Percentiles rank a stretch among this genome's conserved stretches.
Evolutionary conservation across 2,797 vertebrate species (phyloP).

Genomic region (Myoxocephalus aenaeus): DNA sequence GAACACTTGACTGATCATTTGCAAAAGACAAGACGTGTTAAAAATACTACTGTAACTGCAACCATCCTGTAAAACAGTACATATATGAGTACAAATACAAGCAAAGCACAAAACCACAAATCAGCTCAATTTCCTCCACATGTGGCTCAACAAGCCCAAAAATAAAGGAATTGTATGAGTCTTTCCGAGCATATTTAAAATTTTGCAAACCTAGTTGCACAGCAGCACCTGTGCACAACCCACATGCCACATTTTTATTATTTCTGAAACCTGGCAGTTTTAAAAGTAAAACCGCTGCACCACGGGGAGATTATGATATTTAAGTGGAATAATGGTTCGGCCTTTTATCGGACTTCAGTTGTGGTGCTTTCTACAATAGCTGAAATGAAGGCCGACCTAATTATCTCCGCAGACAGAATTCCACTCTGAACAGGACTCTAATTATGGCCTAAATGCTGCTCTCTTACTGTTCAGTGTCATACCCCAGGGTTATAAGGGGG

Average conservation of each 20-base stretch:
- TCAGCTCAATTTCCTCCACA: neutral
- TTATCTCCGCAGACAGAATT: conserved; percentile 68
- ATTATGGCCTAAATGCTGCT: conserved; percentile 71
- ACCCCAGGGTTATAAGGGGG: conserved; percentile 46
- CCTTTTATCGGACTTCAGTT: conserved; percentile 48
- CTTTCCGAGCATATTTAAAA: conserved; percentile 33
- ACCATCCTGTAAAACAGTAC: conserved; percentile 2
- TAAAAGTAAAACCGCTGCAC: conserved; percentile 37
- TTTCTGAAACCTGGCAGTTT: conserved; percentile 42
- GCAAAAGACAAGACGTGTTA: conserved; percentile 16
- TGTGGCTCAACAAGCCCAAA: neutral
- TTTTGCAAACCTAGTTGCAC: conserved; percentile 40
- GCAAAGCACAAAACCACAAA: conserved; percentile 8
- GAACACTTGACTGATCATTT: conserved; percentile 26
- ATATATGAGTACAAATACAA: conserved; percentile 8
- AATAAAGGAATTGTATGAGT: conserved; percentile 34
- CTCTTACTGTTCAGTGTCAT: conserved; percentile 56
- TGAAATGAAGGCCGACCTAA: conserved; percentile 74
- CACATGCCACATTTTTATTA: conserved; percentile 45
- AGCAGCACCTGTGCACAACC: conserved; percentile 60
- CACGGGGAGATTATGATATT: conserved; percentile 43
- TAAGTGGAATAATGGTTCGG: conserved; percentile 58
- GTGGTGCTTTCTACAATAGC: conserved; percentile 54
- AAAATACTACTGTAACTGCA: neutral
- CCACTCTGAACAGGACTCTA: conserved; percentile 68